Base-by-base conservation (phyloP, 2,888 invertebrate species). In the Tortrix viridana region DNA sequence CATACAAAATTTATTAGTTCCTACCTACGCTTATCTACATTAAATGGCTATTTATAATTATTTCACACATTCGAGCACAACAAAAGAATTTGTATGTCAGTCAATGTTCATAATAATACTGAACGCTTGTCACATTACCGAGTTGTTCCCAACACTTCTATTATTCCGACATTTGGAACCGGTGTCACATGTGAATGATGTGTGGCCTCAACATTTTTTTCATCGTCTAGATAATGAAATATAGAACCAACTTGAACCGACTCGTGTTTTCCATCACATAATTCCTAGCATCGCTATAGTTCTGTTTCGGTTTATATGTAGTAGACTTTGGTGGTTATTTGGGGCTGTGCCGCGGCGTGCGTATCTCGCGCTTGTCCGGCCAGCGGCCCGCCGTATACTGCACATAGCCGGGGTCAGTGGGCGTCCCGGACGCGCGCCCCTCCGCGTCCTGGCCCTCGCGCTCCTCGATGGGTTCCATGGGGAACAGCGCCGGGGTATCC, bases 341-440 rank as follows among this genome's bases (percentile, higher is more conserved):
- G 3, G 93, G 94, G 75, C 93, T 94, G 66, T 93, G 93, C 68
- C 93, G 77, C 0, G 95, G 94, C 1, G 95, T 94, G 70, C 94
- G 92, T 6, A 92, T 76, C 73, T 90, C 93, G 23, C 90, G 73
- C 54, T 88, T 90, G 48, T 92, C 92, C 0, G 94, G 93, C 96
- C 96, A 96, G 71, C 94, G 93, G 67, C 93, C 94, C 1, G 95
- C 96, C 0, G 95, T 94, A 75, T 95, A 95, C 74, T 95, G 94
- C 1, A 96, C 96, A 72, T 94, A 96, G 3, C 96, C 96, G 0
- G 95, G 95, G 80, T 96, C 95, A 0, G 94, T 94, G 0, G 96
- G 95, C 0, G 95, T 93, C n/a, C 94, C 95, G 0, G 94, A 93
- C 0, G 93, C 93, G 53, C 93, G 80, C 14, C 50, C 50, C 0